A percentile compares a stretch with the other conserved stretches of the same genome.
Conservation (phyloP, 2,888 invertebrate genomes). For the Merodon equestris region DNA sequence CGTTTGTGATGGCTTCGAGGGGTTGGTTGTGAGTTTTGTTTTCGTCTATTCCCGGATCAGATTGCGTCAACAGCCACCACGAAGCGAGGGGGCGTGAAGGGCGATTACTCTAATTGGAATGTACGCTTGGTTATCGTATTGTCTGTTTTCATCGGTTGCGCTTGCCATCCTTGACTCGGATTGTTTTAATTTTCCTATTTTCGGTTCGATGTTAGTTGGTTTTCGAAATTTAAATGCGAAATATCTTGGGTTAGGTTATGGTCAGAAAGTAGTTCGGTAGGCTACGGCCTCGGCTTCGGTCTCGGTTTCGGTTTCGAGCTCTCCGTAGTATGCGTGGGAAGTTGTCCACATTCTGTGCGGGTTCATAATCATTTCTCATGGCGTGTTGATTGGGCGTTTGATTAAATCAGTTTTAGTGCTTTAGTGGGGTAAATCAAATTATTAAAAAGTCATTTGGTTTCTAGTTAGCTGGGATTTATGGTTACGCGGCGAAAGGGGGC, state of each 20-base stretch:
- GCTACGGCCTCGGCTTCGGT: slow-evolving; percentile 9
- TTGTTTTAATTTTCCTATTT: background rate
- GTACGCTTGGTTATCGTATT: slow-evolving; percentile 15
- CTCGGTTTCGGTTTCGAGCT: no score
- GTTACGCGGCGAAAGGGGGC: background rate
- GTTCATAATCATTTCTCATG: slow-evolving; percentile 55
- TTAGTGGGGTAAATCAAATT: slow-evolving; percentile 53
- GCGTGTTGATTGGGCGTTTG: slow-evolving; percentile 56
- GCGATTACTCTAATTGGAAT: slow-evolving; percentile 33
- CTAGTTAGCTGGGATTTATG: slow-evolving; percentile 46
- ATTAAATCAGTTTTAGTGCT: slow-evolving; percentile 38
- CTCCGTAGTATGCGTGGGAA: background rate
- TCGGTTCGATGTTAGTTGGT: background rate
- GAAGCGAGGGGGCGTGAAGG: background rate
- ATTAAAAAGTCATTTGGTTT: slow-evolving; percentile 44
- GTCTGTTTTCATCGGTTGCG: slow-evolving; percentile 15
- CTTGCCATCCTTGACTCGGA: background rate
- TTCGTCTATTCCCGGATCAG: no score
- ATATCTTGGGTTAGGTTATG: slow-evolving; percentile 60
- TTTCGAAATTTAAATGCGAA: slow-evolving; percentile 41
- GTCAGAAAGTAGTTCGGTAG: background rate
- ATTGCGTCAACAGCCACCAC: slow-evolving; percentile 32
- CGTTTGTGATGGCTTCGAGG: slow-evolving; percentile 8
- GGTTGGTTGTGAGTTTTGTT: slow-evolving; percentile 31
- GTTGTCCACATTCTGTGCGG: slow-evolving; percentile 1